Evolutionary conservation across 2,888 invertebrate species (phyloP).

Genomic region (Tyria jacobaeae): DNA sequence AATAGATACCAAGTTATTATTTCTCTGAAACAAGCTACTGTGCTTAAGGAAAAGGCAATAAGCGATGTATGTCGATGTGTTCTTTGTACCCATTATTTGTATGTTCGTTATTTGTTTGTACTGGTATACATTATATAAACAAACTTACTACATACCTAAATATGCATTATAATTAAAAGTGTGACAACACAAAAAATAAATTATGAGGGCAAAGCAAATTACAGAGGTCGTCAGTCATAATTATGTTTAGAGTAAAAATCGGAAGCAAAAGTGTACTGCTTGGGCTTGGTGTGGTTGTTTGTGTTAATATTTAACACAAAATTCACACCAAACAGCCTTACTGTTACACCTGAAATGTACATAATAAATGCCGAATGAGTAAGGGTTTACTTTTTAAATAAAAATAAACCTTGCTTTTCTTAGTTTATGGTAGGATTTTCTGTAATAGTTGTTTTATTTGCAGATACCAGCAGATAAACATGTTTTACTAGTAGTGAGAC

Average conservation of each 20-base stretch:
- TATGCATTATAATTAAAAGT: slow-evolving; percentile 26
- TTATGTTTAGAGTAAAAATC: slow-evolving; percentile 58
- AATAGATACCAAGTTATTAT: too few relatives aligned
- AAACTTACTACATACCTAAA: slow-evolving; percentile 6
- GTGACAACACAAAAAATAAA: slow-evolving; percentile 16
- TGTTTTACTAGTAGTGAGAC: slow-evolving; percentile 91
- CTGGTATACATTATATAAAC: too few relatives aligned
- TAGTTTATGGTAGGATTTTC: slow-evolving; percentile 32
- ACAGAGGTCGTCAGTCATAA: slow-evolving; percentile 39
- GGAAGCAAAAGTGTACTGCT: slow-evolving; percentile 52
- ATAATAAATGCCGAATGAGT: slow-evolving; percentile 62
- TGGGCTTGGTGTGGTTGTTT: slow-evolving; percentile 66
- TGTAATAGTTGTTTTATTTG: slow-evolving; percentile 50
- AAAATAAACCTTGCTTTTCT: slow-evolving; percentile 33
- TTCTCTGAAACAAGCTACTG: too few relatives aligned
- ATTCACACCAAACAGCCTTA: slow-evolving; percentile 72
- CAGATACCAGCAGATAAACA: slow-evolving; percentile 90
- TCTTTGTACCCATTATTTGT: too few relatives aligned
- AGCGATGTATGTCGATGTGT: too few relatives aligned
- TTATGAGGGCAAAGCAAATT: slow-evolving; percentile 29
- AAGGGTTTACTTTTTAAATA: slow-evolving; percentile 27
- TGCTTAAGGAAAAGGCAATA: too few relatives aligned
- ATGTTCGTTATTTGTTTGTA: too few relatives aligned
- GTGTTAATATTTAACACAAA: slow-evolving; percentile 78
- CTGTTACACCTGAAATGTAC: slow-evolving; percentile 66